A percentile compares a stretch with the other conserved stretches of the same genome.
These are phyloP conservation scores for Shinisaurus crocodilurus DNA, from an alignment of 2,113 vertebrate species.

Conservation along the genomic window DNA sequence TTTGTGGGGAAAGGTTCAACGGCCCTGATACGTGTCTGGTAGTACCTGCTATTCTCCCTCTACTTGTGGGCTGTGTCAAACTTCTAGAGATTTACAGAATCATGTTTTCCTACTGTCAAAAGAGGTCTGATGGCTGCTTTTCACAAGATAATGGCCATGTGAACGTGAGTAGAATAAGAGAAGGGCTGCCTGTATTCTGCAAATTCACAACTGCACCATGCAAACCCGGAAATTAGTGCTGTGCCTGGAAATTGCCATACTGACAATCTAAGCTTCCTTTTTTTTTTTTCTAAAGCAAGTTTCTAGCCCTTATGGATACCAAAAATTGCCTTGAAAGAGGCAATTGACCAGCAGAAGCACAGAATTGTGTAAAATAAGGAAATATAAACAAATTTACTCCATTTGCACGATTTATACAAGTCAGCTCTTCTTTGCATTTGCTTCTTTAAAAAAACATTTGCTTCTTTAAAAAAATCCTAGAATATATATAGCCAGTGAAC, in stretches of 20 bases:
- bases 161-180: background rate
- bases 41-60: background rate
- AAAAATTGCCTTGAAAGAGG: background rate
- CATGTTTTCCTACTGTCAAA: background rate
- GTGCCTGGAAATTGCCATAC: background rate
- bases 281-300: background rate
- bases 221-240: background rate
- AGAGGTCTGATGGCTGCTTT: background rate
- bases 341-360: background rate
- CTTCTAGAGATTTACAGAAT: background rate
- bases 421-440: background rate
- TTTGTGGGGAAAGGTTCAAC: background rate
- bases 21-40: background rate
- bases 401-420: background rate
- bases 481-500: too few species aligned
- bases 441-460: background rate
- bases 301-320: background rate
- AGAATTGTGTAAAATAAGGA: background rate
- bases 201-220: background rate
- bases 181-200: background rate
- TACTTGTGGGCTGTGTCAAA: background rate
- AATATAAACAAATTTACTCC: background rate
- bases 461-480: background rate
- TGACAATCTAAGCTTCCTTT: background rate
- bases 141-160: background rate